Evolutionary conservation across 2,797 vertebrate species (phyloP), one percentile per base, ranked within the genome.

Genomic region (Distichodus sexfasciatus): DNA sequence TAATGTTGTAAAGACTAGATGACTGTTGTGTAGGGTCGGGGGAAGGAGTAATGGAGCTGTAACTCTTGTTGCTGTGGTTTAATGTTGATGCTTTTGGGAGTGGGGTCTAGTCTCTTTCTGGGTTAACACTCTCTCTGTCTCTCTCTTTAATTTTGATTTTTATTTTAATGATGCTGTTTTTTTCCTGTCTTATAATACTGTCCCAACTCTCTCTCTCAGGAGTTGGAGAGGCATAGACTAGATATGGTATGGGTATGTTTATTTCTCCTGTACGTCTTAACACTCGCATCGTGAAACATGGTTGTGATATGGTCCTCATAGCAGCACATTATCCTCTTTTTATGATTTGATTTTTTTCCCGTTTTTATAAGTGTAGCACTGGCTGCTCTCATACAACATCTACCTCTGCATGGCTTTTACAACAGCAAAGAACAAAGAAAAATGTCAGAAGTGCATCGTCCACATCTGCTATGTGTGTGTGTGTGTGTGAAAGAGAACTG

Each of bases 281-380:
- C 96, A 98, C 97, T 96, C 95, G 97, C 97, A 99, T 99, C 94
- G 95, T 99, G 96, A 98, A 97, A 88, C 94, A 90, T 94, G 96
- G 95, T 98, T 98, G 97, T 99, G 96, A 97, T 95, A 95, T 97
- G 97, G 96, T 99, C 97, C 94, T 97, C 97, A 98, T 99, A 97
- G 97, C 96, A 96, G 96, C 95, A 95, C 95, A 96, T 97, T 94
- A 12, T 69, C 29, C 36, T 11, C 6, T 24, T 11, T 23, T 4
- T 31, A 26, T 43, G n/a, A 3, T 43, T 43, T 41, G 23, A 10
- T 59, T 41, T 23, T 59, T 59, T 60, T 29, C n/a, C n/a, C n/a
- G 0, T 28, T 60, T 76, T 72, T 21, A 44, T 72, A 95, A 97
- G 94, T 93, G 93, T 98, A 98, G 95, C 96, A 94, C 95, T 98